Base-by-base conservation (phyloP, 2,888 invertebrate species). In the Eupelmus urozonus region DNA sequence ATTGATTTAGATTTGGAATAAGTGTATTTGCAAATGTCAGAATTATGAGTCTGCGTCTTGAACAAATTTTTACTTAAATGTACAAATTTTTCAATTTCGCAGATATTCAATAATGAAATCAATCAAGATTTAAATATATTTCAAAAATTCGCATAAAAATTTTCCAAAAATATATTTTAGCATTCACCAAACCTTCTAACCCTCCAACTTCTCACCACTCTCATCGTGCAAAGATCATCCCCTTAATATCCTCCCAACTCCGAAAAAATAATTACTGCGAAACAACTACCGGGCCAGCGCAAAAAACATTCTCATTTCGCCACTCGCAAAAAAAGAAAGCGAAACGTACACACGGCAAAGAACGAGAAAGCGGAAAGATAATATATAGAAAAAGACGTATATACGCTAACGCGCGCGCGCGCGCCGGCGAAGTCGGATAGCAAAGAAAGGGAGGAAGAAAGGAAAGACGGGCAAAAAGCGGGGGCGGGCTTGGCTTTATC, bases 301-400 rank as follows among this genome's bases (percentile, higher is more conserved):
- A 20, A 20, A 11, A 53, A 53, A 18, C 20, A 11, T 53, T 20
- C 53, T 53, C 53, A 20, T 53, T 53, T 53, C 18, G 53, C 20
- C 20, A 11, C 53, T 1, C 11, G 11, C 4, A 18, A 9, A 7
- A 20, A 27, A 20, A 57, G 27, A 60, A 40, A 40, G 13, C 23
- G 25, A 40, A 20, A 53, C 9, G 49, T 11, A 53, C 2, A 53
- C 5, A 18, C 2, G 53, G 20, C 49, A 66, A 66, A 74, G 66
- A 74, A 59, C 66, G 57, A 20, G 74, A 27, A 73, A 65, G 25
- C 66, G 49, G 66, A 59, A 63, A n/a, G 66, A 74, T 74, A 66
- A 74, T 74, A 59, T 59, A 40, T 23, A 29, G 29, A 57, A 23
- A 45, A 57, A 65, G 25, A 18, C 11, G 42, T 25, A 53, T 13